Percentiles rank a stretch among this genome's conserved stretches.
phyloP scores from a whole-genome alignment of 2,797 vertebrate species.

The Alcedo atthis region DNA sequence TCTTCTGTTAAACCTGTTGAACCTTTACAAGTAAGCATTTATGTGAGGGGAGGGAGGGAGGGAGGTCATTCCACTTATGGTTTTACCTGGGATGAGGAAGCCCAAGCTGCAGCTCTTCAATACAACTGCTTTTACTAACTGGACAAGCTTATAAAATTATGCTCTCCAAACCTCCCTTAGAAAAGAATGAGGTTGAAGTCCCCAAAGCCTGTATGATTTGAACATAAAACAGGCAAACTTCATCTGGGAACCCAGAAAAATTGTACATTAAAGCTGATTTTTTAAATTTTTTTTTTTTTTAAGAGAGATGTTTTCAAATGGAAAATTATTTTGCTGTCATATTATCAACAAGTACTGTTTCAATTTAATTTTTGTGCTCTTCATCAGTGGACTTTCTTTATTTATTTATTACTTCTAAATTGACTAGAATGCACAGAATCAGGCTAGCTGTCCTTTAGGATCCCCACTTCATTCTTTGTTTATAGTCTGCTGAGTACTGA shows the following conservation, averaged over 20 bases:
- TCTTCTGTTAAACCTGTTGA: not conserved
- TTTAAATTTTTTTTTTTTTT: not conserved
- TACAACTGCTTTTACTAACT: not conserved
- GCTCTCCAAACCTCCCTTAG: not conserved
- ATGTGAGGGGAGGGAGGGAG: not conserved
- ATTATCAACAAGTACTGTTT: not conserved
- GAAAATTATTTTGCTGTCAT: not conserved
- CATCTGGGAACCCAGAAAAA: not conserved
- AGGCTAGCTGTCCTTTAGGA: not conserved
- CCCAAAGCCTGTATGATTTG: not conserved
- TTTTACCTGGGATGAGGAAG: not conserved
- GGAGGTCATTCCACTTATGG: not conserved
- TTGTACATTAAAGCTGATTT: not conserved
- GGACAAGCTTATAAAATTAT: not conserved
- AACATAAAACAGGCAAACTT: not conserved
- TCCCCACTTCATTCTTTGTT: not conserved
- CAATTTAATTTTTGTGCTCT: not conserved
- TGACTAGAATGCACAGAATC: not conserved
- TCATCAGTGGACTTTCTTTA: not conserved
- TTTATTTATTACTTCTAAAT: not conserved
- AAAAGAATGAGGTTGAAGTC: not conserved
- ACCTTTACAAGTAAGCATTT: not conserved
- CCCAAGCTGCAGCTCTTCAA: not conserved
- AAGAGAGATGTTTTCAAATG: not conserved
- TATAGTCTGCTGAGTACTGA: not conserved